Conservation (phyloP, 2,888 invertebrate genomes). For the Nesidiocoris tenuis region DNA sequence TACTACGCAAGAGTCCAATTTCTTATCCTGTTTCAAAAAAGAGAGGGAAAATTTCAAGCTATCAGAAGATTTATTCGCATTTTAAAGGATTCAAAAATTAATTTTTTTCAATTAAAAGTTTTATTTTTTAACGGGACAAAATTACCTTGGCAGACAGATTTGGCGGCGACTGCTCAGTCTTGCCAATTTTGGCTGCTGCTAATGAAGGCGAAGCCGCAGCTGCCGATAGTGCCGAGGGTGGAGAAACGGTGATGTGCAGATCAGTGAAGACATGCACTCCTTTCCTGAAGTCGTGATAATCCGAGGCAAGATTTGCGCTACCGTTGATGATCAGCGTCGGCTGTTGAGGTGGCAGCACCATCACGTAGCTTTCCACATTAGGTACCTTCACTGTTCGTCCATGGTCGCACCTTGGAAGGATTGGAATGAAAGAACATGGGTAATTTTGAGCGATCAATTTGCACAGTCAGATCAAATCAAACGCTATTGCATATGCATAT, state of each 20-base stretch:
- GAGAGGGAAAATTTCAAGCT: too few relatives aligned
- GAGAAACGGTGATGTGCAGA: slow-evolving; percentile 69
- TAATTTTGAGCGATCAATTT: too few relatives aligned
- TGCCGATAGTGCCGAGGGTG: slow-evolving; percentile 27
- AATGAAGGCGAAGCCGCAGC: not conserved
- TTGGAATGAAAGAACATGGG: too few relatives aligned
- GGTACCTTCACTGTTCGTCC: slow-evolving; percentile 72
- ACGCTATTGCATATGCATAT: too few relatives aligned
- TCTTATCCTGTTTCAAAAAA: slow-evolving; percentile 60
- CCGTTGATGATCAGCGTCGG: slow-evolving; percentile 83
- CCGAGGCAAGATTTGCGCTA: slow-evolving; percentile 75
- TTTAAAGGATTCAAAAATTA: too few relatives aligned
- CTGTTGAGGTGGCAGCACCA: slow-evolving; percentile 82
- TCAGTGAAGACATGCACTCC: slow-evolving; percentile 89
- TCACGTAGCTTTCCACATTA: slow-evolving; percentile 78
- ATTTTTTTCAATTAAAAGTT: not conserved
- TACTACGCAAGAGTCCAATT: slow-evolving; percentile 89
- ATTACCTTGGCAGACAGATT: too few relatives aligned
- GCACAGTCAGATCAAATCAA: too few relatives aligned
- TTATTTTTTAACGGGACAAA: not conserved
- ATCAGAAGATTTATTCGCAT: too few relatives aligned
- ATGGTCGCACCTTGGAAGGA: slow-evolving; percentile 65
- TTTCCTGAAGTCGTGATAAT: slow-evolving; percentile 79
- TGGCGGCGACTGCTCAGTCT: slow-evolving; percentile 22
- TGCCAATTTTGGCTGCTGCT: slow-evolving; percentile 47